Base-by-base conservation (phyloP, 2,888 invertebrate genomes). In the Agrochola macilenta region DNA sequence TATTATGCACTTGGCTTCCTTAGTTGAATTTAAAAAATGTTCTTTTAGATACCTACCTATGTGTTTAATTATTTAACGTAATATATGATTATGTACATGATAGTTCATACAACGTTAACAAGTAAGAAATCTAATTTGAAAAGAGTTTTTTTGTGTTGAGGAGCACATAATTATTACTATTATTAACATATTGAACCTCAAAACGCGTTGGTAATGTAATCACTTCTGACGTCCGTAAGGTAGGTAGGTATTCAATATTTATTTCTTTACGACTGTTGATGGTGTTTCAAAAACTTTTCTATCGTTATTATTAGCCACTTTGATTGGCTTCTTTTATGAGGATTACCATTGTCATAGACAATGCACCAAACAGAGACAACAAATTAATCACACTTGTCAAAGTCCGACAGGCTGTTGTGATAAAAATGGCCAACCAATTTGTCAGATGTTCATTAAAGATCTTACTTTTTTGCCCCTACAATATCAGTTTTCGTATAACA, bases 401-500 rank as follows among this genome's bases (percentile, higher is more conserved):
- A 60, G 35, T 26, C 72, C 60, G 64, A 72, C 72, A 81, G 52
- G 63, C 35, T 64, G 54, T 83, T 73, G 71, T 77, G 20, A 69
- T 79, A 73, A 78, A 75, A 75, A 65, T 61, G 65, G 14, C 39
- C 39, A 71, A 30, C 20, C 66, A 68, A 81, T 83, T 72, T 74
- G 68, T 86, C 76, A 85, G 43, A 69, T 54, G 66, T 71, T 76
- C 65, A 78, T 70, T 61, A 39, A 54, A 49, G 30, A 66, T 69
- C 63, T 63, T 46, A 57, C 17, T 78, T 78, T 82, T 76, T 85
- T 76, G 54, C 30, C n/a, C 46, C 3, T 69, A 66, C 69, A 43
- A 60, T 72, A 83, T 74, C 49, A 69, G 23, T 76, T 77, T 73
- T 35, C 57, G 49, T 73, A 70, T 58, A 39, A 46, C 63, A 35